Base-by-base conservation (phyloP, 2,888 invertebrate species). In the Xestia ashworthii region DNA sequence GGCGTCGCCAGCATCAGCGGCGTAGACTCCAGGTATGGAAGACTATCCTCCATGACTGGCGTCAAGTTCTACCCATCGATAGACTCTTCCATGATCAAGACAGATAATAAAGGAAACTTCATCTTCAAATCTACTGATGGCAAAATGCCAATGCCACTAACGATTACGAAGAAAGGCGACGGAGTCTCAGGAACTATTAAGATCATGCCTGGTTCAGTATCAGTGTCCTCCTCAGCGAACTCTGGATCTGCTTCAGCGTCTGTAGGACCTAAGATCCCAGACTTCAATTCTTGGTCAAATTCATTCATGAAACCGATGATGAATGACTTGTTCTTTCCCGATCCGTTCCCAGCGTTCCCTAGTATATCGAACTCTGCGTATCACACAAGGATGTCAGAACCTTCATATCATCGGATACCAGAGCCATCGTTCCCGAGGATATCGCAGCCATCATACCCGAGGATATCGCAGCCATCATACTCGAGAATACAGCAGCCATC, bases 1-100 rank as follows among this genome's bases (percentile, higher is more conserved):
- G 94, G 94, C 4, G 91, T 95, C 0, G 91, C 94, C 12, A 95
- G 94, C 74, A 83, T 95, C 22, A 90, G 94, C 3, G 93, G 92
- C 1, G 85, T 93, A 22, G 88, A 94, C 4, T 92, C 93, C 32
- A 91, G 93, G 58, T 94, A 95, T 48, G 95, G 94, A 3, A 86
- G 94, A 75, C 87, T 94, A 0, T 93, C 95, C 4, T 91, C 95
- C 4, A 81, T 93, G 48, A 92, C 92, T 8, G 93, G 93, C 12
- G 84, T 95, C 12, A 91, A 93, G 71, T 90, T 94, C 55, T 93
- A 90, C 73, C 92, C 94, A 14, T 71, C 90, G 0, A 67, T 85
- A 14, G 88, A 90, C 14, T 77, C 83, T 11, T 82, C 89, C 38
- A 81, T 88, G 65, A 44, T 86, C 8, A 80, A 87, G n/a, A 86